Percentiles rank a stretch among this genome's conserved stretches.
phyloP scores from a whole-genome alignment of 1,140 invertebrate species.

The Apis dorsata region DNA sequence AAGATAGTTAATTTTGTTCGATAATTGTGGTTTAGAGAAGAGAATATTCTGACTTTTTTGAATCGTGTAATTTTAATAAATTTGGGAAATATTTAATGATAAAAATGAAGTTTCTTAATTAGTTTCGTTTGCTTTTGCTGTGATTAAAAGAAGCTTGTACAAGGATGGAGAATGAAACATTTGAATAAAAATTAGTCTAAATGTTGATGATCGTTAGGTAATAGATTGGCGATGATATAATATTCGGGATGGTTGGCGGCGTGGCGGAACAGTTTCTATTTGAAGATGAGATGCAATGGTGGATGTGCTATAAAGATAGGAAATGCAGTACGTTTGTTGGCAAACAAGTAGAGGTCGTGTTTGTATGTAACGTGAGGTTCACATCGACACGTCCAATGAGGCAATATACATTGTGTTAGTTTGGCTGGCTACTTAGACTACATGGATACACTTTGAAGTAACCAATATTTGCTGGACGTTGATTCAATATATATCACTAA shows the following conservation, averaged over 20 bases:
- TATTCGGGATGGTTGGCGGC: conserved; percentile 24
- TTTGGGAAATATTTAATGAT: no score
- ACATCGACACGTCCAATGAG: conserved; percentile 51
- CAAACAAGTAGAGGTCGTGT: conserved; percentile 66
- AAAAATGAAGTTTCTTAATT: background rate
- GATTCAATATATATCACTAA: background rate
- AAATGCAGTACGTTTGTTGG: conserved; percentile 62
- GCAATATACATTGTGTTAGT: conserved; percentile 44
- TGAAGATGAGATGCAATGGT: conserved; percentile 71
- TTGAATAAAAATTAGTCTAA: background rate
- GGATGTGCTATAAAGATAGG: conserved; percentile 70
- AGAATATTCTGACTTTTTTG: background rate
- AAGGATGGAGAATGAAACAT: background rate
- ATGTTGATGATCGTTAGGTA: conserved; percentile 34
- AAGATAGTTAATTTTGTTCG: no score
- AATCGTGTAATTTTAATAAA: background rate
- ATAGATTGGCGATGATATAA: conserved; percentile 38
- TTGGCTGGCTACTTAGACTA: conserved; percentile 10
- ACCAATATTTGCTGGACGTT: background rate
- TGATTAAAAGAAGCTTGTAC: background rate
- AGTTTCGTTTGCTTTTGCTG: background rate
- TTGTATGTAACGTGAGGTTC: conserved; percentile 53
- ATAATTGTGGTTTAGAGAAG: no score
- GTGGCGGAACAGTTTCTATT: conserved; percentile 73
- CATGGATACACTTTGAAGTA: conserved; percentile 3